These are phyloP conservation scores for Hypothenemus hampei DNA, from an alignment of 1,140 invertebrate genomes.

Conservation along the genomic window DNA sequence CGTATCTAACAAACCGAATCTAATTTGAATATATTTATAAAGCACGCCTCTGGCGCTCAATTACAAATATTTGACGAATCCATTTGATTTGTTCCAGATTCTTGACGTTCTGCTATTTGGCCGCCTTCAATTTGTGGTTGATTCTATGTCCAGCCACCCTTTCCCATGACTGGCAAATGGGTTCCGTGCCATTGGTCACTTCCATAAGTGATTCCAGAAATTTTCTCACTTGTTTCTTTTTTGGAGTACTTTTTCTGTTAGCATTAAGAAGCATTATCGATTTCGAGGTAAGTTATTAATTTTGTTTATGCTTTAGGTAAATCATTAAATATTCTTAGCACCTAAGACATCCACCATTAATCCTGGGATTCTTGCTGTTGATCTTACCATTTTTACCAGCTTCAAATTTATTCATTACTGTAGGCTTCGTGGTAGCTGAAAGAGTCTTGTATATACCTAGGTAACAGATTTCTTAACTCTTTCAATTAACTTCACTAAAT, in stretches of 20 bases:
- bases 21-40: slow-evolving; percentile 4
- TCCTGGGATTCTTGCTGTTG: slow-evolving; percentile 60
- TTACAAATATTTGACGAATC: slow-evolving; percentile 5
- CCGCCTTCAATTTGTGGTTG: slow-evolving; percentile 76
- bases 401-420: slow-evolving; percentile 80
- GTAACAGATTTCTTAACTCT: slow-evolving; percentile 47
- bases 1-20: slow-evolving; percentile 2
- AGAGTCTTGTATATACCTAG: slow-evolving; percentile 87
- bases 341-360: slow-evolving; percentile 58
- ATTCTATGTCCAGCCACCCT: slow-evolving; percentile 69
- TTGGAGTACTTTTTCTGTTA: slow-evolving; percentile 55
- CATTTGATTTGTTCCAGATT: slow-evolving; percentile 48
- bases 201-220: slow-evolving; percentile 65
- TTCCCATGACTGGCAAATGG: slow-evolving; percentile 87
- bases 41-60: not conserved
- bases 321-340: slow-evolving; percentile 42
- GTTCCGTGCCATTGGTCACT: slow-evolving; percentile 71
- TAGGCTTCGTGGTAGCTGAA: slow-evolving; percentile 88
- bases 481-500: not conserved
- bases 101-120: slow-evolving; percentile 76
- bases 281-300: slow-evolving; percentile 55
- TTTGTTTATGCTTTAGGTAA: not conserved
- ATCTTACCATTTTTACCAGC: slow-evolving; percentile 82
- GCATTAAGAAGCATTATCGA: slow-evolving; percentile 58
- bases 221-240: slow-evolving; percentile 63